Conservation (phyloP, 2,888 invertebrate genomes). For the Spilarctia lutea region DNA sequence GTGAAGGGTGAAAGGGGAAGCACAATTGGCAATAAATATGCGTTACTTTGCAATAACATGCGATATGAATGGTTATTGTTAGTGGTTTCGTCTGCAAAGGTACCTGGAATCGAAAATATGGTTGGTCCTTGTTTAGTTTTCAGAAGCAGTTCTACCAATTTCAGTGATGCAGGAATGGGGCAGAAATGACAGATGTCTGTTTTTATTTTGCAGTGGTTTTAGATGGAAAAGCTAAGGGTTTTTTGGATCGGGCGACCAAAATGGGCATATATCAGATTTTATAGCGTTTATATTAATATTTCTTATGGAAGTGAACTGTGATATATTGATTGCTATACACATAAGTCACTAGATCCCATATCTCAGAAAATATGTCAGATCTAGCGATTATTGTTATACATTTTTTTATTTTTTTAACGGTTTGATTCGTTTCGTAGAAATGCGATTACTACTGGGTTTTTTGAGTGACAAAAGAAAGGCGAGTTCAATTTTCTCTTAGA, state of each 20-base stretch:
- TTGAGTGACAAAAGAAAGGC: not conserved
- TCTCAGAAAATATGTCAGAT: not conserved
- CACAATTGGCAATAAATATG: constrained; percentile 66
- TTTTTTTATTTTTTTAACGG: not conserved
- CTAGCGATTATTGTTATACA: not conserved
- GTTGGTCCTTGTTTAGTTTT: constrained; percentile 19
- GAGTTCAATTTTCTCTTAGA: not conserved
- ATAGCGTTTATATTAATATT: not conserved
- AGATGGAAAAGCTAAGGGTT: not conserved
- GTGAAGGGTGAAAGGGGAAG: constrained; percentile 32
- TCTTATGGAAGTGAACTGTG: not conserved
- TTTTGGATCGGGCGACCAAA: not conserved
- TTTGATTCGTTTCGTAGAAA: too few species aligned
- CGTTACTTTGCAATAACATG: constrained; percentile 65
- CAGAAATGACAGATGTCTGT: constrained; percentile 37
- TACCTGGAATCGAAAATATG: constrained; percentile 41
- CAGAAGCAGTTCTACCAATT: constrained; percentile 26
- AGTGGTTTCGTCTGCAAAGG: constrained; percentile 42
- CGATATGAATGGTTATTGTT: constrained; percentile 58
- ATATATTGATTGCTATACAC: not conserved
- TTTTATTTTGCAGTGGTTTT: constrained; percentile 21
- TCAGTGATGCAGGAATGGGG: constrained; percentile 22
- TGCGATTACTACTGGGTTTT: not conserved
- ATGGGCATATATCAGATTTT: constrained; percentile 5
- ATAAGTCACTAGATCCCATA: not conserved